Evolutionary conservation across 2,888 invertebrate species (phyloP), one percentile per base, ranked within the genome.

Genomic region (Tinea semifulvella): DNA sequence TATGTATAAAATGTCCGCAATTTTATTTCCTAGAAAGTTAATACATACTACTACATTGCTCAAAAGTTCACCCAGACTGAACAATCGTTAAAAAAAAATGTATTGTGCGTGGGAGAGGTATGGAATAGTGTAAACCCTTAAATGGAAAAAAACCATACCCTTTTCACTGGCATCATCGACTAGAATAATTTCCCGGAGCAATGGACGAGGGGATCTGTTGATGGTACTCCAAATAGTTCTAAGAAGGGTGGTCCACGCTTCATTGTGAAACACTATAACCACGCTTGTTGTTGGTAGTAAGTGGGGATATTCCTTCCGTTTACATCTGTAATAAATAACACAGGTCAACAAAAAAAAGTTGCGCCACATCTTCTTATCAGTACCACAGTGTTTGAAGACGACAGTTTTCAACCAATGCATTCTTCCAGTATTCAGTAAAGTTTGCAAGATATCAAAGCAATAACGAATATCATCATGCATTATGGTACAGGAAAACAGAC

Each of bases 201-300:
- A 76, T 1, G 90, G 84, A 47, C 85, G 82, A 3, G 98, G 98
- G 1, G 98, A 98, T 45, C 98, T 85, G 73, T 95, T 95, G 56
- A 99, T 97, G 20, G 95, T 96, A 65, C 96, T 97, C 91, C 96
- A 95, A 26, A 98, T 94, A 0, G 98, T 98, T 43, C 98, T 84
- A 49, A 98, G 83, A 14, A 99, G 84, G 0, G 98, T 99, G 35
- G 95, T 90, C 98, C 98, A 98, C 0, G 98, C 98, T 72, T 99
- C 98, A 71, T 99, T 99, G 82, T 99, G 98, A 80, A 99, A 99
- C 44, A 99, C 98, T 59, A 99, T 97, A 49, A 99, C 96, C 57
- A 99, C 94, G 59, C 96, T 95, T 16, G 98, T 97, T 31, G 92
- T 89, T 3, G 98, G 98, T 59, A 98, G 83, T 51, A 90, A 81